These are phyloP conservation scores for Nomada fucata DNA, from an alignment of 2,888 invertebrate species.

Conservation along the genomic window DNA sequence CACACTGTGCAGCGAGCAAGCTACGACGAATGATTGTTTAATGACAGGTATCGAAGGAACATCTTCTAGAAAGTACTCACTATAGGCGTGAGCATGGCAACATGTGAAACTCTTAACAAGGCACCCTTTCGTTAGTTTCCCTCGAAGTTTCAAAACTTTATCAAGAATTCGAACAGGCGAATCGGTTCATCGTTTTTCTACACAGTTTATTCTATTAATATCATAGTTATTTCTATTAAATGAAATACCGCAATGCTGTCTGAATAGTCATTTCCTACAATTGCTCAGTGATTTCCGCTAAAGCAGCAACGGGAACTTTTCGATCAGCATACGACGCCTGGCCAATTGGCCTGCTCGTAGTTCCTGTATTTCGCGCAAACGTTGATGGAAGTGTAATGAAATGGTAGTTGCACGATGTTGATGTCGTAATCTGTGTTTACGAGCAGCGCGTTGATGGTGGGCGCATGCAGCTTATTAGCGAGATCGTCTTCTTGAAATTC, in stretches of 20 bases:
- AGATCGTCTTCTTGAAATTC: constrained; percentile 86
- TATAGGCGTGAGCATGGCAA: constrained; percentile 3
- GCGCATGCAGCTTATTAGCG: constrained; percentile 76
- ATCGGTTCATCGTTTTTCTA: too few species aligned
- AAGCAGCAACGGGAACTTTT: constrained; percentile 5
- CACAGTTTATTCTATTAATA: too few species aligned
- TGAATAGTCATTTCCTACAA: not conserved
- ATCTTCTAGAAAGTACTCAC: not conserved
- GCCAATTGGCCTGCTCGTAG: constrained; percentile 77
- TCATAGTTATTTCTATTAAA: too few species aligned
- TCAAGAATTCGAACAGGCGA: too few species aligned
- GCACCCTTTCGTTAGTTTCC: not conserved
- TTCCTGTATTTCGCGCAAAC: constrained; percentile 79
- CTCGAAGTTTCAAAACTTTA: too few species aligned
- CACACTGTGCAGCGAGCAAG: not conserved
- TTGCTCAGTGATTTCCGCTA: not conserved
- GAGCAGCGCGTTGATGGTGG: constrained; percentile 76
- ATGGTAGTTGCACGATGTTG: constrained; percentile 79
- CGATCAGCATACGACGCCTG: constrained; percentile 72
- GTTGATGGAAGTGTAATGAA: constrained; percentile 71
- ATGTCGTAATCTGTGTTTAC: constrained; percentile 80
- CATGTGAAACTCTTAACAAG: constrained; percentile 3
- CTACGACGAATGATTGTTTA: not conserved
- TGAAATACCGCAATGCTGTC: not conserved
- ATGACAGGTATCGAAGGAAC: not conserved